Percentiles rank a stretch among this genome's conserved stretches.
These are phyloP conservation scores for Agelas oroides DNA, from an alignment of 37 sponge, comb jelly and placozoan genomes.

Conservation along the genomic window DNA sequence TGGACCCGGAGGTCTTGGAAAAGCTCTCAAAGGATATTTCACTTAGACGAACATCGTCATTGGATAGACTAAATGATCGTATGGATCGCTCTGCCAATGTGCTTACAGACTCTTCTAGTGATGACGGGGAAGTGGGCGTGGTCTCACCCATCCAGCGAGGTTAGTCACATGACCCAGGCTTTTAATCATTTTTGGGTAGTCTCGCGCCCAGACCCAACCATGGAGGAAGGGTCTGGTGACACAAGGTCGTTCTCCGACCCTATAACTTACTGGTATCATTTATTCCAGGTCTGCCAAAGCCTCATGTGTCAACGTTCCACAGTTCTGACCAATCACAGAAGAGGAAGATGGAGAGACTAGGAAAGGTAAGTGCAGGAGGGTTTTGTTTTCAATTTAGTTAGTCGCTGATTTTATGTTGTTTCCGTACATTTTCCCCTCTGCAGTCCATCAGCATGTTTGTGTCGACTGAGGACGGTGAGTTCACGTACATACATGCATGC, in stretches of 20 bases:
- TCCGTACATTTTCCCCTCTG: not conserved
- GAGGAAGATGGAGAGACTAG: no score
- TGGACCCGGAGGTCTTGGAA: constrained; percentile 1
- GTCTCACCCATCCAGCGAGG: constrained; percentile 23
- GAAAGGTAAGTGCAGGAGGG: no score
- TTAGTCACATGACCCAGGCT: not conserved
- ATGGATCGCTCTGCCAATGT: constrained; percentile 36
- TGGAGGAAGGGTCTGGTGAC: no score
- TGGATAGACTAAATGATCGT: constrained; percentile 72
- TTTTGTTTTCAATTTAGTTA: no score
- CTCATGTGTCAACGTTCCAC: no score
- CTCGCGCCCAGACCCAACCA: no score
- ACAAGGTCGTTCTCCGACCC: no score
- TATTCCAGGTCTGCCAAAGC: no score
- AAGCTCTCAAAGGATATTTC: not conserved
- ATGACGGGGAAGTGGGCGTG: constrained; percentile 33
- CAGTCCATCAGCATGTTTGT: not conserved
- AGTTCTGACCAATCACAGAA: no score
- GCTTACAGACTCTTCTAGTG: constrained; percentile 50
- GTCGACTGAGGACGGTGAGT: constrained; percentile 2
- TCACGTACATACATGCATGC: not conserved
- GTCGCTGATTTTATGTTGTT: not conserved
- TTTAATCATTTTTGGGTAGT: no score
- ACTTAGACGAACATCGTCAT: constrained; percentile 44
- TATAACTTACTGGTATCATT: no score